phyloP scores from a whole-genome alignment of 1,140 invertebrate species.

The Meloidogyne exigua region DNA sequence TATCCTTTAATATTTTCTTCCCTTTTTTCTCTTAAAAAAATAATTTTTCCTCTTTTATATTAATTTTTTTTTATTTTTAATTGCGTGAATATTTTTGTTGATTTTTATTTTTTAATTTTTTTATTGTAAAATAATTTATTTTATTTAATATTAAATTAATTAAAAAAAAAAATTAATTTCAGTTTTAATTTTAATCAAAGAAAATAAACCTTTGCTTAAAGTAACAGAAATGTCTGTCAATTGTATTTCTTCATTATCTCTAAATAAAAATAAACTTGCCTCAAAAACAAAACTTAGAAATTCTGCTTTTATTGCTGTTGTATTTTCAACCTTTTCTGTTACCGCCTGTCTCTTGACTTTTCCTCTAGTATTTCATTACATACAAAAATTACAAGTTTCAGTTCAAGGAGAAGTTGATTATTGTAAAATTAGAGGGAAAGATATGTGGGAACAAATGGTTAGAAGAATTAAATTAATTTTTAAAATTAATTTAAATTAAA shows the following conservation, averaged over 20 bases:
- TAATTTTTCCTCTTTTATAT: not conserved
- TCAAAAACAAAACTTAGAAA: constrained; percentile 47
- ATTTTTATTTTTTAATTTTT: no score
- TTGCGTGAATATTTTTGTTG: no score
- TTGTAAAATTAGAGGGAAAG: constrained; percentile 57
- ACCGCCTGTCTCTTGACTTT: constrained; percentile 63
- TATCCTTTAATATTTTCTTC: not conserved
- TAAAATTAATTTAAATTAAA: not conserved
- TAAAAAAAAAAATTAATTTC: no score
- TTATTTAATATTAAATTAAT: no score
- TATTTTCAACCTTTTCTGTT: constrained; percentile 63
- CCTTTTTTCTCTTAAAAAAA: not conserved
- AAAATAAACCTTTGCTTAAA: no score
- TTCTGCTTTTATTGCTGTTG: constrained; percentile 61
- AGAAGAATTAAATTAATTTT: not conserved
- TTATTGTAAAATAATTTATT: not conserved
- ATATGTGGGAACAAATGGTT: constrained; percentile 64
- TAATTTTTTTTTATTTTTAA: no score
- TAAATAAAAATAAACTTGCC: not conserved
- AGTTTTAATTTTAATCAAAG: not conserved
- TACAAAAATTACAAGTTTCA: constrained; percentile 60
- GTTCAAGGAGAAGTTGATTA: constrained; percentile 63
- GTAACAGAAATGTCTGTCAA: not conserved
- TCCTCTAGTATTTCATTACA: constrained; percentile 62
- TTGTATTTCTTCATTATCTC: not conserved